A percentile compares a stretch with the other conserved stretches of the same genome.
These are phyloP conservation scores for Rousettus leschenaultii DNA, from an alignment of 2,113 vertebrate genomes.

Conservation along the genomic window DNA sequence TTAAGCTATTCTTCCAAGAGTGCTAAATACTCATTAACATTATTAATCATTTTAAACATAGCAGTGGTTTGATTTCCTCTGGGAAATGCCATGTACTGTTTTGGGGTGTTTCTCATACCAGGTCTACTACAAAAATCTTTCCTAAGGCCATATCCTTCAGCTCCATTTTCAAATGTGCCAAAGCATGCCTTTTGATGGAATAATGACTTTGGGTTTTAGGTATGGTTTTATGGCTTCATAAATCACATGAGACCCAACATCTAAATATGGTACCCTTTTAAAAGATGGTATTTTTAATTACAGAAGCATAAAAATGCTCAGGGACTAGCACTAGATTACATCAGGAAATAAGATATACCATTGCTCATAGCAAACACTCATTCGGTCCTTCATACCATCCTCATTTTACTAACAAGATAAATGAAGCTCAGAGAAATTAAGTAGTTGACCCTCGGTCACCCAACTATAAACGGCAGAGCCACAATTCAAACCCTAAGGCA, in stretches of 20 bases:
- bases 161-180: neutral
- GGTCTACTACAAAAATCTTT: neutral
- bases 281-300: neutral
- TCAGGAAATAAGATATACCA: neutral
- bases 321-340: neutral
- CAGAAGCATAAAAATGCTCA: neutral
- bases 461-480: neutral
- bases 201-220: neutral
- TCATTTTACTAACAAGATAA: neutral
- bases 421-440: neutral
- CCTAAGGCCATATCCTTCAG: neutral
- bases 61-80: neutral
- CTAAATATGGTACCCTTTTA: neutral
- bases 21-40: conserved; percentile 19
- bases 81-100: neutral
- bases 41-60: conserved; percentile 42
- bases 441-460: neutral
- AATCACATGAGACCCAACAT: neutral
- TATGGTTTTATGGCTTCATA: neutral
- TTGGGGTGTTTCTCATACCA: neutral
- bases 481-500: neutral
- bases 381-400: neutral
- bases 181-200: neutral
- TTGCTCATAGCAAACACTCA: neutral
- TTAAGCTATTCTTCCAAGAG: neutral